A percentile compares a stretch with the other conserved stretches of the same genome.
phyloP scores from a whole-genome alignment of 1,140 invertebrate species.

The Brachionus manjavacas region DNA sequence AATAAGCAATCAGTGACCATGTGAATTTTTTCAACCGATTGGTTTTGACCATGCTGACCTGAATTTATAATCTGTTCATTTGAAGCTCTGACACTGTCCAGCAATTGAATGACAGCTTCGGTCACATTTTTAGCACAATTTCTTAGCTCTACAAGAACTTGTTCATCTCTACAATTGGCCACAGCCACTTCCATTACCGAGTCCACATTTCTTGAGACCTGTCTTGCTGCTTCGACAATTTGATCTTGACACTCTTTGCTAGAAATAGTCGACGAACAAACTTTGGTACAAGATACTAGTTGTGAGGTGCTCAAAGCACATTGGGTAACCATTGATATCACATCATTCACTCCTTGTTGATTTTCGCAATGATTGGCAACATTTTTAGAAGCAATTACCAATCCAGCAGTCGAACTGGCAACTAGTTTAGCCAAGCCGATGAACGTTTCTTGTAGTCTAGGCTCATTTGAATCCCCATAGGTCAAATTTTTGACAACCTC shows the following conservation, averaged over 20 bases:
- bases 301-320: slow-evolving; percentile 95
- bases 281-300: slow-evolving; percentile 91
- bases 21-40: slow-evolving; percentile 81
- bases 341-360: slow-evolving; percentile 67
- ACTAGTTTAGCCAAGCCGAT: slow-evolving; percentile 56
- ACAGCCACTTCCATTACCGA: slow-evolving; percentile 79
- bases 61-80: slow-evolving; percentile 24
- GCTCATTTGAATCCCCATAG: not conserved
- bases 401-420: slow-evolving; percentile 56
- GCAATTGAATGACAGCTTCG: not conserved
- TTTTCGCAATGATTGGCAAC: slow-evolving; percentile 71
- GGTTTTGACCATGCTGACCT: slow-evolving; percentile 63
- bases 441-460: slow-evolving; percentile 49
- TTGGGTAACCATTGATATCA: slow-evolving; percentile 88
- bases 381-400: slow-evolving; percentile 59
- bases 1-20: slow-evolving; percentile 82
- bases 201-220: slow-evolving; percentile 86
- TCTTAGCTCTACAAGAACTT: not conserved
- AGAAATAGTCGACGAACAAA: slow-evolving; percentile 69
- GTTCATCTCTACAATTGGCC: slow-evolving; percentile 44
- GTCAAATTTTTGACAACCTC: slow-evolving; percentile 63
- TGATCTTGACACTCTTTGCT: slow-evolving; percentile 89
- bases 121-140: slow-evolving; percentile 35
- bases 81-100: not conserved
- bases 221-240: slow-evolving; percentile 80